Conservation (phyloP, 2,797 vertebrate genomes). For the Melanitta fusca region DNA sequence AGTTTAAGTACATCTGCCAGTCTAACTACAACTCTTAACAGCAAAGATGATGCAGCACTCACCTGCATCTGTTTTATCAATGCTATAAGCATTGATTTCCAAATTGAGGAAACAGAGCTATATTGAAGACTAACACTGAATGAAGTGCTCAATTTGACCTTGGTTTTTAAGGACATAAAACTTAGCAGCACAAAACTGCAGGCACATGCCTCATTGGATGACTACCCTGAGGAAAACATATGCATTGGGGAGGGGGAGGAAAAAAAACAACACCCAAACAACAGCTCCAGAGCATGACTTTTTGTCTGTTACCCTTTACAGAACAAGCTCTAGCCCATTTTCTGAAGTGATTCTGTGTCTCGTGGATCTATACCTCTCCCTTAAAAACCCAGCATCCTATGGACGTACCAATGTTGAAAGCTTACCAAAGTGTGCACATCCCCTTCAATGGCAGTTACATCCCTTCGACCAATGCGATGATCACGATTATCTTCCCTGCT, state of each 20-base stretch:
- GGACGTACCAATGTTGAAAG: not conserved
- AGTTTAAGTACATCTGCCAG: not conserved
- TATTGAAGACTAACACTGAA: not conserved
- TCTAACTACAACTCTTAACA: not conserved
- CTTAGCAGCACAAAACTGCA: not conserved
- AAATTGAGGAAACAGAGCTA: not conserved
- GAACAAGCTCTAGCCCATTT: not conserved
- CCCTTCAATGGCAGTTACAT: slow-evolving; percentile 79
- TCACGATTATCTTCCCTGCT: slow-evolving; percentile 63
- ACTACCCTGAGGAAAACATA: not conserved
- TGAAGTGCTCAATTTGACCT: not conserved
- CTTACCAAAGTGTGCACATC: slow-evolving; percentile 88
- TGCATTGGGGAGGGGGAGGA: too few relatives aligned
- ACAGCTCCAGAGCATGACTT: not conserved
- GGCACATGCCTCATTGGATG: not conserved
- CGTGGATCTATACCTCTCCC: not conserved
- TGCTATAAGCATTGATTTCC: not conserved
- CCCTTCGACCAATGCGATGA: slow-evolving; percentile 80
- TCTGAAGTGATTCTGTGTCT: not conserved
- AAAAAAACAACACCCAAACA: not conserved
- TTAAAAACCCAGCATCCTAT: not conserved
- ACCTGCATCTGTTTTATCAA: not conserved
- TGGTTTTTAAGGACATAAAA: not conserved
- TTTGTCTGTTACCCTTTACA: not conserved
- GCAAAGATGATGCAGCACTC: not conserved